phyloP scores from a whole-genome alignment of 2,888 invertebrate genomes.

The Loripinus fragilis region DNA sequence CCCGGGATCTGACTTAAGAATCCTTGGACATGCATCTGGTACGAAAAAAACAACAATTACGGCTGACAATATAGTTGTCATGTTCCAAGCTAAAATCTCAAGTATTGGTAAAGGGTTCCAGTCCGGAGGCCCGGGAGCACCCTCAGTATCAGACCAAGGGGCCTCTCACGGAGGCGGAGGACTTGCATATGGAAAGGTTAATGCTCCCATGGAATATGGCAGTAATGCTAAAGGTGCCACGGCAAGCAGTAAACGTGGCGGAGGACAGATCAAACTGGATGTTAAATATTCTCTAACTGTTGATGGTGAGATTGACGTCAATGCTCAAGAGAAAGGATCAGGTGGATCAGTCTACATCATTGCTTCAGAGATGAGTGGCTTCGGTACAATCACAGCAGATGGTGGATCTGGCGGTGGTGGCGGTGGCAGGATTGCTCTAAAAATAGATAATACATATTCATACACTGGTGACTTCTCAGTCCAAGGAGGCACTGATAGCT shows the following conservation, averaged over 20 bases:
- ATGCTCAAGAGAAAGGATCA: neutral
- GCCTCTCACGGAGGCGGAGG: conserved; percentile 69
- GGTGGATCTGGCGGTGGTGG: conserved; percentile 69
- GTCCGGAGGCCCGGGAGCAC: conserved; percentile 60
- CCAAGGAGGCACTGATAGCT: conserved; percentile 26
- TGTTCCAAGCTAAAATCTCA: conserved; percentile 58
- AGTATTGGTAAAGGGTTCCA: conserved; percentile 65
- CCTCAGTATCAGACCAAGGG: conserved; percentile 45
- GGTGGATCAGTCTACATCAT: conserved; percentile 13
- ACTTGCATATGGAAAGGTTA: conserved; percentile 65
- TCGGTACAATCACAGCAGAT: conserved; percentile 57
- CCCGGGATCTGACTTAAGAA: conserved; percentile 59
- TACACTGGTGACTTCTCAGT: conserved; percentile 50
- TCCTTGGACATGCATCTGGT: conserved; percentile 63
- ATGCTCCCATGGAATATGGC: conserved; percentile 64
- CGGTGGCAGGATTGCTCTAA: conserved; percentile 59
- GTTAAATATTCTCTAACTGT: conserved; percentile 40
- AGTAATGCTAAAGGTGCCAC: conserved; percentile 66
- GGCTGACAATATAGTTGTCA: conserved; percentile 58
- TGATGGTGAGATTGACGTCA: conserved; percentile 64
- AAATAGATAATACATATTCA: neutral
- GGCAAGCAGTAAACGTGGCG: conserved; percentile 56
- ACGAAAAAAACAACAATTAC: conserved; percentile 58
- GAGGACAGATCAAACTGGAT: conserved; percentile 65
- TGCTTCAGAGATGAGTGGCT: conserved; percentile 43